A percentile compares a stretch with the other conserved stretches of the same genome.
Evolutionary conservation across 2,888 invertebrate species (phyloP).

Genomic region (Coenonympha glycerion): DNA sequence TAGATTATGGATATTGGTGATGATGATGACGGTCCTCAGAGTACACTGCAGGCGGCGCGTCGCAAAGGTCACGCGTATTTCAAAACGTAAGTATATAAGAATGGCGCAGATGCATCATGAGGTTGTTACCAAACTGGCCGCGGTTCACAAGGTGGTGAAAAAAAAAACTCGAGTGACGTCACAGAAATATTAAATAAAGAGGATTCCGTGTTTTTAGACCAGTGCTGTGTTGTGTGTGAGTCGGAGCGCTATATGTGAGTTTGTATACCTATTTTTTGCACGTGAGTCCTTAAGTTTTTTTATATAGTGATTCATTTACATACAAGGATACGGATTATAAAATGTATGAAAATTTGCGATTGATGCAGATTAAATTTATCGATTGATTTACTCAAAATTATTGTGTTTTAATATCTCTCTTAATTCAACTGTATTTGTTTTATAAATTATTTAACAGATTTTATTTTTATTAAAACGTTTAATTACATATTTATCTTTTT

Average conservation of each 20-base stretch:
- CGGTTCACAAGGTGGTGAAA: conserved; percentile 16
- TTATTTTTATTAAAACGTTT: too few relatives aligned
- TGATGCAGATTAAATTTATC: not conserved
- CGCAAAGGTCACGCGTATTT: conserved; percentile 20
- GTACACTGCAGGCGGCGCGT: not conserved
- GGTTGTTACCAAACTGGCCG: conserved; percentile 17
- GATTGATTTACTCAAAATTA: not conserved
- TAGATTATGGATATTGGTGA: too few relatives aligned
- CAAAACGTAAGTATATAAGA: conserved; percentile 27
- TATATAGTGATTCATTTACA: conserved; percentile 5
- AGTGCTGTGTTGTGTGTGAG: conserved; percentile 28
- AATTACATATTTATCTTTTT: too few relatives aligned
- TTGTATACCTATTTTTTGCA: conserved; percentile 18
- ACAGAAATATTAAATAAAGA: conserved; percentile 21
- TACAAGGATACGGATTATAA: not conserved
- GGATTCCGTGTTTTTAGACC: conserved; percentile 14
- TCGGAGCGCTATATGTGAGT: conserved; percentile 24
- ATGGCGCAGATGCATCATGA: conserved; percentile 13
- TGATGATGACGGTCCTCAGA: too few relatives aligned
- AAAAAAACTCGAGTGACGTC: conserved; percentile 20
- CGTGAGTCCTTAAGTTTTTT: conserved; percentile 2
- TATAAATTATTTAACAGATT: too few relatives aligned
- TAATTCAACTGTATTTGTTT: too few relatives aligned
- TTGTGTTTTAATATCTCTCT: not conserved
- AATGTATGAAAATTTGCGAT: not conserved